Percentiles rank a stretch among this genome's conserved stretches.
Evolutionary conservation across 2,797 vertebrate genomes (phyloP).

Genomic region (Rhincodon typus): DNA sequence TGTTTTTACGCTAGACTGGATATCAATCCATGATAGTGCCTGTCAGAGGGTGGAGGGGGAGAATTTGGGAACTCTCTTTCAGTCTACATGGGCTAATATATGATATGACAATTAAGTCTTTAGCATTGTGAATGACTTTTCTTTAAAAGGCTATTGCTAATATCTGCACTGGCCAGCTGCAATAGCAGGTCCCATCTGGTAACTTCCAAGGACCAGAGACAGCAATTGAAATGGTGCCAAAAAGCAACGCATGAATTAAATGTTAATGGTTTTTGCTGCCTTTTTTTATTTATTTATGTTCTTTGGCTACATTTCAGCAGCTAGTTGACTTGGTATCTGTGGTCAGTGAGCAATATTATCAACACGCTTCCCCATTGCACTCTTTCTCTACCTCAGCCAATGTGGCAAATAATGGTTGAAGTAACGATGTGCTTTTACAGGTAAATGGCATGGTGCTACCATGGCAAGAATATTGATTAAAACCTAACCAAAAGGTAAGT

Average conservation of each 20-base stretch:
- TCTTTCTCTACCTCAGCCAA: no score
- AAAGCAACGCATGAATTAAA: conserved; percentile 15
- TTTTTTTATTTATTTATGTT: conserved; percentile 27
- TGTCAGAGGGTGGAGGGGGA: not conserved
- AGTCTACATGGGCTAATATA: not conserved
- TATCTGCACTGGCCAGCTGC: not conserved
- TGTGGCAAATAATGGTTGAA: not conserved
- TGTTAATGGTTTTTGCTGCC: not conserved
- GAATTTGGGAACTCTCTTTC: not conserved
- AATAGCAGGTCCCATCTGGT: not conserved
- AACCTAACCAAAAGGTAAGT: not conserved
- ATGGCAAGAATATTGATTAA: not conserved
- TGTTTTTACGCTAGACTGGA: not conserved
- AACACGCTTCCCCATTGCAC: not conserved
- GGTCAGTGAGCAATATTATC: not conserved
- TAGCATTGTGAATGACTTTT: not conserved
- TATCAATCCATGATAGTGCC: not conserved
- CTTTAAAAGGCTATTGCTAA: not conserved
- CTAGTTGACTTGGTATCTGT: not conserved
- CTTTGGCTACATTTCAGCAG: conserved; percentile 12
- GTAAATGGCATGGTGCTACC: not conserved
- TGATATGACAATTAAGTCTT: not conserved
- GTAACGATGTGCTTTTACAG: not conserved
- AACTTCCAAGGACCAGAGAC: not conserved
- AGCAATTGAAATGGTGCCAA: not conserved